Conservation (phyloP, 2,113 vertebrate genomes). For the Xenopus borealis region DNA sequence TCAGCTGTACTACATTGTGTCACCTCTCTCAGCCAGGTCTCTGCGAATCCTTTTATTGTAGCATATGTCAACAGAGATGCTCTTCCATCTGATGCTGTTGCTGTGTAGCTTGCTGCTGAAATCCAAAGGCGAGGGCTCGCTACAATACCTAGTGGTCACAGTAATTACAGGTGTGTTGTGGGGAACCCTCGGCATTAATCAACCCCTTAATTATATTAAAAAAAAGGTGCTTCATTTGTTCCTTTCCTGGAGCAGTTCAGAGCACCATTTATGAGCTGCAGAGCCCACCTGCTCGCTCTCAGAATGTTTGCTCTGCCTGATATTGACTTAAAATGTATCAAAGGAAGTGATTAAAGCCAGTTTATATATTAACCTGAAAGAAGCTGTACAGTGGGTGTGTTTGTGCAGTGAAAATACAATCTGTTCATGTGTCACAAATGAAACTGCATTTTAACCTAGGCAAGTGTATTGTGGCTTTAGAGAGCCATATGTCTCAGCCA, state of each 20-base stretch:
- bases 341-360: conserved; percentile 70
- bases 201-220: conserved; percentile 63
- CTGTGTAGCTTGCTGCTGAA: conserved; percentile 57
- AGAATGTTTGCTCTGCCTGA: conserved; percentile 71
- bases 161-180: conserved; percentile 78
- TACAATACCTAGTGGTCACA: conserved; percentile 65
- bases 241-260: conserved; percentile 52
- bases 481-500: neutral
- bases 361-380: conserved; percentile 75
- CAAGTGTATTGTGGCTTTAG: neutral
- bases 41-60: conserved; percentile 61
- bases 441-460: conserved; percentile 4
- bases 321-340: conserved; percentile 66
- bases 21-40: conserved; percentile 63
- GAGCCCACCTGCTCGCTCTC: conserved; percentile 78
- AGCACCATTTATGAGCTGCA: conserved; percentile 64
- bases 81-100: conserved; percentile 74
- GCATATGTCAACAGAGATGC: conserved; percentile 72
- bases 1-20: conserved; percentile 51
- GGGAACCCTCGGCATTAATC: conserved; percentile 64
- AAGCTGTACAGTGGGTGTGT: conserved; percentile 46
- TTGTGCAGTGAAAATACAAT: conserved; percentile 52
- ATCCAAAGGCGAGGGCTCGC: conserved; percentile 51
- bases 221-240: conserved; percentile 81
- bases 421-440: conserved; percentile 52